A percentile compares a stretch with the other conserved stretches of the same genome.
Evolutionary conservation across 2,888 invertebrate species (phyloP).

Genomic region (Ecliptopera silaceata): DNA sequence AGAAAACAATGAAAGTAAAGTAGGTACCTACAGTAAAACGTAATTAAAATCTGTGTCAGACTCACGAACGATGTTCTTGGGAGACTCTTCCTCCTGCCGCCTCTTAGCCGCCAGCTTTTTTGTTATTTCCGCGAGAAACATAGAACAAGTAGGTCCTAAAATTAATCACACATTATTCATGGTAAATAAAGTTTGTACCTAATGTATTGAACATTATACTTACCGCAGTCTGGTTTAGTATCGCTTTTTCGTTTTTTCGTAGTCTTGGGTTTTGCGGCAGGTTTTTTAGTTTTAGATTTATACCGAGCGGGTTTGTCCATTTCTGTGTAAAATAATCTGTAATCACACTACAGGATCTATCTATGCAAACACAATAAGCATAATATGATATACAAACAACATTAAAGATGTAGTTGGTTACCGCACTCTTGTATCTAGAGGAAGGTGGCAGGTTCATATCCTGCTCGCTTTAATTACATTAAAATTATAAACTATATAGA

Average conservation of each 20-base stretch:
- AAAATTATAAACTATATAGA: too few species aligned
- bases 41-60: constrained; percentile 26
- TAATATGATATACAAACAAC: too few species aligned
- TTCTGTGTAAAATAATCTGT: constrained; percentile 40
- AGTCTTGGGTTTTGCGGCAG: constrained; percentile 57
- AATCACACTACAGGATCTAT: not conserved
- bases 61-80: constrained; percentile 69
- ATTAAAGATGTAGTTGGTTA: too few species aligned
- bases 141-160: constrained; percentile 70
- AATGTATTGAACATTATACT: constrained; percentile 2
- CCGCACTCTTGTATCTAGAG: too few species aligned
- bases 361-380: too few species aligned
- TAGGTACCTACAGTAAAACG: too few species aligned
- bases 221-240: constrained; percentile 52
- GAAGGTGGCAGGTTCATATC: too few species aligned
- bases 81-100: constrained; percentile 55
- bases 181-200: not conserved
- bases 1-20: too few species aligned
- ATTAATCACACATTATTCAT: constrained; percentile 12
- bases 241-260: constrained; percentile 67
- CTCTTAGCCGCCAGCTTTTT: constrained; percentile 62
- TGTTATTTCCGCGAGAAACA: constrained; percentile 69
- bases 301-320: constrained; percentile 63
- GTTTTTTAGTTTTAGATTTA: constrained; percentile 67
- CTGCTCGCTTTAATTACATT: too few species aligned